Evolutionary conservation across 2,113 vertebrate species (phyloP).

Genomic region (Pedionomus torquatus): DNA sequence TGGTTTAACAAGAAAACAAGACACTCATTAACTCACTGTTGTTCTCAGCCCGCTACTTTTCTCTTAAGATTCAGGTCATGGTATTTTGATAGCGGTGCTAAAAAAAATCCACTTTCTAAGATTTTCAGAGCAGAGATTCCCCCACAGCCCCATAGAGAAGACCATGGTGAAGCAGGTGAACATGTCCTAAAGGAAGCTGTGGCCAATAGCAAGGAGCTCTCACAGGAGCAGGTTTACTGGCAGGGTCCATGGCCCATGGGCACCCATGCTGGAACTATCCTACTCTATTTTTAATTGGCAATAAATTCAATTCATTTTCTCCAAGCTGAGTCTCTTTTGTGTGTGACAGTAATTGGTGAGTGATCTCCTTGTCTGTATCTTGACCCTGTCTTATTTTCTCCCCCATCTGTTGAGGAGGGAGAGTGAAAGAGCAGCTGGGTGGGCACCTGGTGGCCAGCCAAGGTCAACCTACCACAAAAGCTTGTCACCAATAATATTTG

Average conservation of each 20-base stretch:
- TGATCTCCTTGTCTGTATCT: neutral
- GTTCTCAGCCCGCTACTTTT: neutral
- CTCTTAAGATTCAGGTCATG: neutral
- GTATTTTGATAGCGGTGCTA: neutral
- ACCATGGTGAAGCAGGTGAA: neutral
- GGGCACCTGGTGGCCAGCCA: neutral
- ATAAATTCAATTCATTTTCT: neutral
- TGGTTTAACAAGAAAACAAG: neutral
- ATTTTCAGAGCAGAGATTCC: neutral
- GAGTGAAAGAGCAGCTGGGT: neutral
- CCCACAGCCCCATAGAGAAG: neutral
- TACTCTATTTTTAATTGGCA: neutral
- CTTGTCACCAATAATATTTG: neutral
- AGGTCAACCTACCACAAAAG: neutral
- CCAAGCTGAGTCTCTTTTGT: neutral
- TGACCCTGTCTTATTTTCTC: neutral
- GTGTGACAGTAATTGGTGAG: neutral
- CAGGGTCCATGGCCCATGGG: neutral
- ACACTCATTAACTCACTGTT: neutral
- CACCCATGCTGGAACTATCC: neutral
- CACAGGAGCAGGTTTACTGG: neutral
- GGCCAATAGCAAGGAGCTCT: neutral
- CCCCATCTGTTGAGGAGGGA: neutral
- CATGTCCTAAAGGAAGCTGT: neutral
- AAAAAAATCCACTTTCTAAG: neutral